These are phyloP conservation scores for Callopanchax toddi DNA, from an alignment of 2,113 vertebrate genomes.

Conservation along the genomic window DNA sequence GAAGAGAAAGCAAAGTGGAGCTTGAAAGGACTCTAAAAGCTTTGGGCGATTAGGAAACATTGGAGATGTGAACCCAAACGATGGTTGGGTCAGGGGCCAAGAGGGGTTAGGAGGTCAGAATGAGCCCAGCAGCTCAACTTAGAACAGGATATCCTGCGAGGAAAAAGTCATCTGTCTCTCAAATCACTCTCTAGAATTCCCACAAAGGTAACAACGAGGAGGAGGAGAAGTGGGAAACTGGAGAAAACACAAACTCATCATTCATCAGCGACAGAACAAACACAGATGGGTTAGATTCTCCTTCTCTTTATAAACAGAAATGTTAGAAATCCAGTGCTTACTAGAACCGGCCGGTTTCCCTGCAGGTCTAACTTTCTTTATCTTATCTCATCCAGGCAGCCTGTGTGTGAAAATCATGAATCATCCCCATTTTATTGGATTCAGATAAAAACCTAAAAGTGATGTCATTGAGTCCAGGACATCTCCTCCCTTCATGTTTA, in stretches of 20 bases:
- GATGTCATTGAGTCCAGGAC: constrained; percentile 2
- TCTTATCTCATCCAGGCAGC: constrained; percentile 41
- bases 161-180: constrained; percentile 73
- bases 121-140: constrained; percentile 65
- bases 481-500: neutral
- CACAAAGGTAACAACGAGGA: constrained; percentile 46
- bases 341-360: no score
- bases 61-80: constrained; percentile 54
- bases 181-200: constrained; percentile 47
- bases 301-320: constrained; percentile 1
- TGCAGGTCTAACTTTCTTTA: constrained; percentile 9
- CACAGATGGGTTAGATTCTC: neutral
- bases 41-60: constrained; percentile 50
- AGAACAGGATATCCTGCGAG: constrained; percentile 78
- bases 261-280: constrained; percentile 43
- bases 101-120: constrained; percentile 67
- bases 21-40: constrained; percentile 22
- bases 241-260: constrained; percentile 65
- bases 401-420: constrained; percentile 21
- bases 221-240: constrained; percentile 53
- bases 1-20: constrained; percentile 13
- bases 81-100: constrained; percentile 64
- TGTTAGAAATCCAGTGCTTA: no score
- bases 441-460: neutral
- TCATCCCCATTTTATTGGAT: constrained; percentile 6